Evolutionary conservation across 2,888 invertebrate genomes (phyloP).

Genomic region (Conistra vaccinii): DNA sequence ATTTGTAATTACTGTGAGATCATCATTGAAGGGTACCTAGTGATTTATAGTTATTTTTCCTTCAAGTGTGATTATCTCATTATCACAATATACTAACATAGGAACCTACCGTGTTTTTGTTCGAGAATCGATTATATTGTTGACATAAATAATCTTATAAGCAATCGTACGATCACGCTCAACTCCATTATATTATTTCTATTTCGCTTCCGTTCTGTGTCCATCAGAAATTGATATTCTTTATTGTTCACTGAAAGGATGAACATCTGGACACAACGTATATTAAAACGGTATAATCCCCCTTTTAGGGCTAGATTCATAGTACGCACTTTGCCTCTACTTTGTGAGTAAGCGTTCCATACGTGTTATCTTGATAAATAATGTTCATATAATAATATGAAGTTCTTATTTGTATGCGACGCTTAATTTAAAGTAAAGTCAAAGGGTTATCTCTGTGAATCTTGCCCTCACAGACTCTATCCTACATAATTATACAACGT

Average conservation of each 20-base stretch:
- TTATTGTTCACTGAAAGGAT: too few relatives aligned
- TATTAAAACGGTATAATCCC: neutral
- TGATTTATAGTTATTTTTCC: slow-evolving; percentile 18
- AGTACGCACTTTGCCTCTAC: too few relatives aligned
- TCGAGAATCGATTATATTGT: neutral
- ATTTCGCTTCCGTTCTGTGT: neutral
- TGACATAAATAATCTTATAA: neutral
- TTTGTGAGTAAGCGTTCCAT: too few relatives aligned
- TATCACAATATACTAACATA: slow-evolving; percentile 6
- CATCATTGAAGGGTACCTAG: slow-evolving; percentile 34
- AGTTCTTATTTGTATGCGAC: too few relatives aligned
- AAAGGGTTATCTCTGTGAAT: too few relatives aligned
- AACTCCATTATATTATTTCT: neutral
- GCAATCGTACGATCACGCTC: neutral
- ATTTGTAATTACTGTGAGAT: slow-evolving; percentile 39
- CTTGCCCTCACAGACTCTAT: too few relatives aligned
- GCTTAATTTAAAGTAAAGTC: too few relatives aligned
- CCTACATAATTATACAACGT: too few relatives aligned
- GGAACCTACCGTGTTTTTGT: neutral
- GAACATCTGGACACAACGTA: neutral
- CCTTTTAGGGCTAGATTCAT: neutral
- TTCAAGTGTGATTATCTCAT: slow-evolving; percentile 22
- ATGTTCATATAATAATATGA: too few relatives aligned
- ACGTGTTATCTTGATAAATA: too few relatives aligned
- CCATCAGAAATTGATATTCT: neutral